Evolutionary conservation across 92 coral and sea anemone genomes (phyloP).

Genomic region (Desmophyllum pertusum): DNA sequence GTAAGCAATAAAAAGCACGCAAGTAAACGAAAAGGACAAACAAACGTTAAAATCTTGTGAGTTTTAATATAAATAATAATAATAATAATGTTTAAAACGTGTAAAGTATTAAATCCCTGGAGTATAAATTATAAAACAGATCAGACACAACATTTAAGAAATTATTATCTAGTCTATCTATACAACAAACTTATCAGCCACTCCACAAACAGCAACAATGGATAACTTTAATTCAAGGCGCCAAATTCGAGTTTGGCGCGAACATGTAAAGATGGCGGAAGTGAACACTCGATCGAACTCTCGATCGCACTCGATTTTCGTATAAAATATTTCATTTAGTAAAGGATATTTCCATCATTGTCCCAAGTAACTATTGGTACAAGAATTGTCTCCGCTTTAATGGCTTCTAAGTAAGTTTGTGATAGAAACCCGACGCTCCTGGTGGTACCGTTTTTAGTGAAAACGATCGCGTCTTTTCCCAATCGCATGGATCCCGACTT

Average conservation of each 20-base stretch:
- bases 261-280: constrained; percentile 48
- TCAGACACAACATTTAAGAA: neutral
- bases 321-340: neutral
- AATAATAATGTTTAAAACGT: neutral
- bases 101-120: neutral
- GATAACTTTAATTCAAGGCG: constrained; percentile 36
- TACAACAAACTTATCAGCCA: neutral
- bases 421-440: constrained; percentile 92
- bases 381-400: constrained; percentile 92
- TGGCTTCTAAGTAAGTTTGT: constrained; percentile 86
- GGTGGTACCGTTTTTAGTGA: constrained; percentile 72
- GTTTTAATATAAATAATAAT: no score
- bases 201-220: neutral
- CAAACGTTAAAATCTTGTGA: no score
- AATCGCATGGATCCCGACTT: constrained; percentile 99
- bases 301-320: neutral
- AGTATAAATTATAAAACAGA: neutral
- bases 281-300: neutral
- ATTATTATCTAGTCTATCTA: neutral
- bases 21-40: no score
- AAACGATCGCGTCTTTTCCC: constrained; percentile 88
- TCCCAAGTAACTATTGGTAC: constrained; percentile 99
- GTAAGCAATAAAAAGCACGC: no score
- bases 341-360: constrained; percentile 87
- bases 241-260: constrained; percentile 79